Percentiles rank a stretch among this genome's conserved stretches.
Conservation (phyloP, 2,797 vertebrate genomes). For the Melopsittacus undulatus region DNA sequence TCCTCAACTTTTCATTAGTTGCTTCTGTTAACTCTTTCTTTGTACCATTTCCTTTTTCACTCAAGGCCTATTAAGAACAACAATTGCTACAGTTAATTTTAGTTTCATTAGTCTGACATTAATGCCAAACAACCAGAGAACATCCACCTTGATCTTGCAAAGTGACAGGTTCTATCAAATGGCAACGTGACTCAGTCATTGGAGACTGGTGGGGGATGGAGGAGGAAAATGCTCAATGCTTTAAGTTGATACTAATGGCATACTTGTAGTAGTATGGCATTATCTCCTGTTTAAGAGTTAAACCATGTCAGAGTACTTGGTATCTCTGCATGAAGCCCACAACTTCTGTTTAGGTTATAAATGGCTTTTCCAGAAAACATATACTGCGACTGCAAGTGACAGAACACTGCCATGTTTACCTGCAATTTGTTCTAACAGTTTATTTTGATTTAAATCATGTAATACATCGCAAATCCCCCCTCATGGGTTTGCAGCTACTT, state of each 20-base stretch:
- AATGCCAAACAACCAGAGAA: not conserved
- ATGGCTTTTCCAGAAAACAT: not conserved
- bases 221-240: not conserved
- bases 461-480: not conserved
- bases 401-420: not conserved
- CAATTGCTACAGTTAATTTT: conserved; percentile 12
- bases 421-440: not conserved
- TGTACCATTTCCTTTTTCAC: conserved; percentile 34
- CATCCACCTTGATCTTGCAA: not conserved
- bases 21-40: conserved; percentile 32
- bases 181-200: not conserved
- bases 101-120: not conserved
- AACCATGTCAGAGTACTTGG: not conserved
- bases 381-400: not conserved
- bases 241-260: not conserved
- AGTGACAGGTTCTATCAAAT: not conserved
- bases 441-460: not conserved
- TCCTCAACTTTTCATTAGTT: conserved; percentile 78
- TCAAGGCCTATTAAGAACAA: conserved; percentile 67
- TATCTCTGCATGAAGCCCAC: not conserved
- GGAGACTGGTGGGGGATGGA: not conserved
- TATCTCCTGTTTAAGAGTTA: not conserved
- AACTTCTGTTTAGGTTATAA: not conserved
- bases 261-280: not conserved
- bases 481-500: not conserved